Conservation (phyloP, 2,888 invertebrate species). For the Psococerastis gibbosa region DNA sequence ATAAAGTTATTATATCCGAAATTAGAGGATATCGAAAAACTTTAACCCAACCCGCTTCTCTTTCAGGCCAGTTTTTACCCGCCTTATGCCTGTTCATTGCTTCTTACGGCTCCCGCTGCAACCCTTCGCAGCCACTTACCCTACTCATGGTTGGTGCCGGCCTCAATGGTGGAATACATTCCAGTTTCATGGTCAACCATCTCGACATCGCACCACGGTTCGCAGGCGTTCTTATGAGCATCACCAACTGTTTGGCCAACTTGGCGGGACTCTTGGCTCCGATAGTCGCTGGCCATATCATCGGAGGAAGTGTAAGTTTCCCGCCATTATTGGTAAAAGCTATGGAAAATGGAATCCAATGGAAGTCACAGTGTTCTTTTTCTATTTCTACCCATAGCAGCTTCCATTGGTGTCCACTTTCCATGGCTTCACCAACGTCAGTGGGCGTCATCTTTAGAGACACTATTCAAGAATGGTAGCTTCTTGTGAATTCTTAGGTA, state of each 20-base stretch:
- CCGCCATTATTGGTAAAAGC: too few species aligned
- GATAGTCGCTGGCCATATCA: slow-evolving; percentile 21
- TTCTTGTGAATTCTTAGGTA: too few species aligned
- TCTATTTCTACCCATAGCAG: neutral
- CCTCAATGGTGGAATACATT: slow-evolving; percentile 23
- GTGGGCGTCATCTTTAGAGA: too few species aligned
- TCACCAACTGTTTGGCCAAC: slow-evolving; percentile 25
- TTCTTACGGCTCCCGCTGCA: slow-evolving; percentile 23
- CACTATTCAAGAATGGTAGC: too few species aligned
- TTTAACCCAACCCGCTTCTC: neutral
- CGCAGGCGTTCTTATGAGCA: slow-evolving; percentile 25
- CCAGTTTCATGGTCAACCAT: slow-evolving; percentile 24
- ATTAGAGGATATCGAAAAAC: too few species aligned
- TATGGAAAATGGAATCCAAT: too few species aligned
- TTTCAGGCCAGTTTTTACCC: slow-evolving; percentile 18
- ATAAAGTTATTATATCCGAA: slow-evolving; percentile 8
- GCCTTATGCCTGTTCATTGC: slow-evolving; percentile 22
- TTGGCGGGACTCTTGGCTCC: slow-evolving; percentile 24
- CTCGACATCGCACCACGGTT: slow-evolving; percentile 25
- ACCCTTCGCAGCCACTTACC: slow-evolving; percentile 19
- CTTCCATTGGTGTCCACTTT: neutral
- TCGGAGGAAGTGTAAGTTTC: slow-evolving; percentile 16
- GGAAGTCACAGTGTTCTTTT: too few species aligned
- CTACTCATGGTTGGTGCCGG: slow-evolving; percentile 23
- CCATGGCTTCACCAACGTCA: too few species aligned